Evolutionary conservation across 2,888 invertebrate genomes (phyloP).

Genomic region (Caenorhabditis virilis): DNA sequence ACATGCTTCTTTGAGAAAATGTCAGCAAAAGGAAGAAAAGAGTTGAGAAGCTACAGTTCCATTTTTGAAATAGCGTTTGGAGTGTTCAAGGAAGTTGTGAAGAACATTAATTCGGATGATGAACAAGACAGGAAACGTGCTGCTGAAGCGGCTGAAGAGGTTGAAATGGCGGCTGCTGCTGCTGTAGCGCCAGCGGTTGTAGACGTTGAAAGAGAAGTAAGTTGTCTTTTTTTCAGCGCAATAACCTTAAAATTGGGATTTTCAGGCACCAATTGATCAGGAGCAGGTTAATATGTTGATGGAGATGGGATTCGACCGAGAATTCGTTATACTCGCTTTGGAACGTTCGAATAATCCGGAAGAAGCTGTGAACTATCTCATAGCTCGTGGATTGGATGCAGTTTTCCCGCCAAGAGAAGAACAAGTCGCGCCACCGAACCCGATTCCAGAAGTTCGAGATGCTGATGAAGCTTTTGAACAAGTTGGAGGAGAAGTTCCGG

Average conservation of each 20-base stretch:
- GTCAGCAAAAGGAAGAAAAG: conserved; percentile 22
- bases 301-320: conserved; percentile 60
- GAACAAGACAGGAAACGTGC: not conserved
- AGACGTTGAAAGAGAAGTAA: not conserved
- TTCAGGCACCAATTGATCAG: not conserved
- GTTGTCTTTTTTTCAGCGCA: not conserved
- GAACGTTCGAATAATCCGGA: conserved; percentile 9
- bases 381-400: conserved; percentile 2
- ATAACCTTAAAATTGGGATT: not conserved
- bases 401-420: too few species aligned
- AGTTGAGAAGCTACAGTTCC: conserved; percentile 28
- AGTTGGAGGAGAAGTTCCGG: too few species aligned
- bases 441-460: too few species aligned
- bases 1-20: conserved; percentile 34
- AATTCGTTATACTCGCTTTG: conserved; percentile 21
- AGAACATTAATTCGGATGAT: conserved; percentile 7
- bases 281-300: conserved; percentile 24
- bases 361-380: conserved; percentile 40
- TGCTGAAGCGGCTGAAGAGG: not conserved
- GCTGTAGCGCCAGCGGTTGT: not conserved
- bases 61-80: conserved; percentile 41
- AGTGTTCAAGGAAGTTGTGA: conserved; percentile 49
- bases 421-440: too few species aligned
- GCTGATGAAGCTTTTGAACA: too few species aligned
- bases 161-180: conserved; percentile 4